Base-by-base conservation (phyloP, 1,140 invertebrate genomes). In the Halotydeus destructor region DNA sequence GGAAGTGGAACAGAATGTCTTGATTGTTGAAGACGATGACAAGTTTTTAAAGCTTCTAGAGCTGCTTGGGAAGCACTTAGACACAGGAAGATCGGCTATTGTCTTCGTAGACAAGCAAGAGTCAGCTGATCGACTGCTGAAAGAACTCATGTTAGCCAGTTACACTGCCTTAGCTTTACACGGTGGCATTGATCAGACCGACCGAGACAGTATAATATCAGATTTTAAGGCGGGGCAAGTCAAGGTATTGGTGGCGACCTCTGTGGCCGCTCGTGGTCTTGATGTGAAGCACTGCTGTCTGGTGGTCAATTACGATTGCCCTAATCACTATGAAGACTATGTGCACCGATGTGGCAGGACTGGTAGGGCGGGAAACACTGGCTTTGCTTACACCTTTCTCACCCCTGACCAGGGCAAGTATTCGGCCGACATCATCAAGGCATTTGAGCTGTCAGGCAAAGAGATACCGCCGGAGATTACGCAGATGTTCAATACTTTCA, bases 271-370 rank as follows among this genome's bases (percentile, higher is more conserved):
- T 0, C 64, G 94, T 48, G 94, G 94, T 0, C 64, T 99, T 5
- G 94, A 99, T 63, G 93, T 99, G 0, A 97, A 97, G 57, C 85
- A 98, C 53, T 69, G 98, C 3, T 91, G 96, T 49, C 63, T 99
- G 1, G 94, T 99, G 2, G 76, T 99, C 1, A 99, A 99, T 62
- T 99, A 96, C 60, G 93, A 99, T 63, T 96, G 89, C 58, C 94
- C 94, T 0, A 99, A 99, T 66, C 94, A 99, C 62, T 98, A 98
- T 58, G 94, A 99, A 65, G 94, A 99, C 63, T 99, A 99, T 61
- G 93, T 99, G 8, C 94, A 99, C 60, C 67, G 94, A 54, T 96
- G 88, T 63, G 93, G 93, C 6, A 60, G 71, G 25, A 74, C 71
- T 12, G 71, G 70, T 22, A 60, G 94, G 35, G 94, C 94, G 21